Evolutionary conservation across 2,113 vertebrate genomes (phyloP).

Genomic region (Balaenoptera acutorostrata): DNA sequence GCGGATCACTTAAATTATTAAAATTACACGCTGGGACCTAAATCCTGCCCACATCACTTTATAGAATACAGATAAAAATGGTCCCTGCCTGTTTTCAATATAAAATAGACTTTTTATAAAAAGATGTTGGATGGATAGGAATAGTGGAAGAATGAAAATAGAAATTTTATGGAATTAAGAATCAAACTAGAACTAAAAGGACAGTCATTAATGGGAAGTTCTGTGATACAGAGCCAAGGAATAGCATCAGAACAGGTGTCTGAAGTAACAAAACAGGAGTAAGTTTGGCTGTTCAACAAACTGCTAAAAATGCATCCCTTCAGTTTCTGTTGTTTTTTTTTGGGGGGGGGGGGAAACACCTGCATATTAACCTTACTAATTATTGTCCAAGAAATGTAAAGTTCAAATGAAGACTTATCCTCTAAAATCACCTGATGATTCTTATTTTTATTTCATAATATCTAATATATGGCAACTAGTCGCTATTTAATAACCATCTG

Average conservation of each 20-base stretch:
- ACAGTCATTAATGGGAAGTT: not conserved
- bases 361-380: not conserved
- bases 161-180: not conserved
- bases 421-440: not conserved
- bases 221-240: not conserved
- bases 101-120: not conserved
- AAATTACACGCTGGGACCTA: not conserved
- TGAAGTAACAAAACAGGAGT: not conserved
- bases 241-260: not conserved
- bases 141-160: not conserved
- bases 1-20: not conserved
- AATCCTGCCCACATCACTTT: not conserved
- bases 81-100: not conserved
- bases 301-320: not conserved
- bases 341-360: not conserved
- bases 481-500: not conserved
- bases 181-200: not conserved
- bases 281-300: not conserved
- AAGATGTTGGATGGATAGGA: not conserved
- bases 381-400: not conserved
- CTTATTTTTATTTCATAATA: not conserved
- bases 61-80: not conserved
- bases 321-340: not conserved
- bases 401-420: not conserved
- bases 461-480: not conserved